Conservation (phyloP, 2,113 vertebrate species). For the Narcine bancroftii region DNA sequence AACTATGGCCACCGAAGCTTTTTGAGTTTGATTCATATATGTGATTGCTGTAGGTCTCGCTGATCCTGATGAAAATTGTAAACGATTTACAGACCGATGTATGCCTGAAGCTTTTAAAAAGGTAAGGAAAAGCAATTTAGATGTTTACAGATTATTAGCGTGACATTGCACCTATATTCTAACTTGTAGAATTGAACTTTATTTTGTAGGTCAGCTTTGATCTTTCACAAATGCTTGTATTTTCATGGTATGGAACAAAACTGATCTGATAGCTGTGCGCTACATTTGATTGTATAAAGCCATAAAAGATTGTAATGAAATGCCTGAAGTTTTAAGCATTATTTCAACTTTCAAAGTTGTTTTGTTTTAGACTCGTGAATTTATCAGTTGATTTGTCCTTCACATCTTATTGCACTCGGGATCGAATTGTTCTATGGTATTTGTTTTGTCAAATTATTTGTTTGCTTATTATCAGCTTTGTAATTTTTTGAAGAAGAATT, state of each 20-base stretch:
- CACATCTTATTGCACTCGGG: no score
- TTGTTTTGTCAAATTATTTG: no score
- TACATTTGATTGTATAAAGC: not conserved
- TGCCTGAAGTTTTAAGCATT: not conserved
- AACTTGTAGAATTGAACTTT: conserved; percentile 6
- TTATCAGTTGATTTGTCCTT: not conserved
- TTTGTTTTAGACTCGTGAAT: not conserved
- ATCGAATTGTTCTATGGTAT: no score
- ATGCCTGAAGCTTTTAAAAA: conserved; percentile 99
- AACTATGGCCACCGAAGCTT: not conserved
- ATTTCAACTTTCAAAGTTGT: not conserved
- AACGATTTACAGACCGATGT: conserved; percentile 91
- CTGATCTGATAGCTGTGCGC: not conserved
- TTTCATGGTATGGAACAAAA: not conserved
- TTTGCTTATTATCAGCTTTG: no score
- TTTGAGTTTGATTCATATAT: not conserved
- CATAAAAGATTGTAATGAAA: not conserved
- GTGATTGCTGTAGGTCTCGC: conserved; percentile 71
- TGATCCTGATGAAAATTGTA: conserved; percentile 96
- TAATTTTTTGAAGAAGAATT: no score
- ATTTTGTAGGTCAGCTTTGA: not conserved
- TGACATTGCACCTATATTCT: not conserved
- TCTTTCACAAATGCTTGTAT: not conserved
- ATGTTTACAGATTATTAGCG: not conserved
- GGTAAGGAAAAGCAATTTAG: conserved; percentile 54